These are phyloP conservation scores for Oreortyx pictus DNA, from an alignment of 2,797 vertebrate species.

Conservation along the genomic window DNA sequence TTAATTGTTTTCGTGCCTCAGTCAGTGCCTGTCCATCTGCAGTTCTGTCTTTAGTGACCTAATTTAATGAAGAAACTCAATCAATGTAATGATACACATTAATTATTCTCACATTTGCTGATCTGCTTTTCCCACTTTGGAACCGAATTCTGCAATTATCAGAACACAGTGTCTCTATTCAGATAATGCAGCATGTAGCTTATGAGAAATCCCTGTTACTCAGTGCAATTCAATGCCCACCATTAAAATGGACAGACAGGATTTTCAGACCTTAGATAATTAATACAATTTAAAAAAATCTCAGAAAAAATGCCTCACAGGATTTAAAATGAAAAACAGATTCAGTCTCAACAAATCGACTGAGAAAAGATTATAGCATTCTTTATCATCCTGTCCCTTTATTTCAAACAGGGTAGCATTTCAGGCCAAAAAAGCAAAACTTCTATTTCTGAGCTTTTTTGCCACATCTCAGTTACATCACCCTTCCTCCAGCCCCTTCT, in stretches of 20 bases:
- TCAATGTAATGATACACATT: background rate
- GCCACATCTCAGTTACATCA: background rate
- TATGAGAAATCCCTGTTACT: background rate
- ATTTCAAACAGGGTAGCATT: accelerated
- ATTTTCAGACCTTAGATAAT: background rate
- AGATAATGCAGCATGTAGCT: background rate
- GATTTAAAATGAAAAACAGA: background rate
- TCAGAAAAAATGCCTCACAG: accelerated
- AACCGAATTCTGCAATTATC: background rate
- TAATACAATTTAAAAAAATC: background rate
- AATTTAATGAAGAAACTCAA: conserved; percentile 12
- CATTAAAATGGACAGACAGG: accelerated
- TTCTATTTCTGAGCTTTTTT: background rate
- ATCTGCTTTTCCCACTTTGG: background rate
- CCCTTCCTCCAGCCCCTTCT: background rate
- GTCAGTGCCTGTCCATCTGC: conserved; percentile 88
- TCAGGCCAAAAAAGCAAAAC: background rate
- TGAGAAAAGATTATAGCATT: background rate
- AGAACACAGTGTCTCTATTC: background rate
- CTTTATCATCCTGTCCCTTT: background rate
- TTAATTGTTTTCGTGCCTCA: conserved; percentile 94
- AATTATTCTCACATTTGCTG: background rate
- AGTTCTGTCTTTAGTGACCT: conserved; percentile 88
- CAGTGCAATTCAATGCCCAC: accelerated
- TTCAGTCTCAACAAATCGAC: background rate